phyloP scores from a whole-genome alignment of 2,113 vertebrate genomes.

The Perca flavescens region DNA sequence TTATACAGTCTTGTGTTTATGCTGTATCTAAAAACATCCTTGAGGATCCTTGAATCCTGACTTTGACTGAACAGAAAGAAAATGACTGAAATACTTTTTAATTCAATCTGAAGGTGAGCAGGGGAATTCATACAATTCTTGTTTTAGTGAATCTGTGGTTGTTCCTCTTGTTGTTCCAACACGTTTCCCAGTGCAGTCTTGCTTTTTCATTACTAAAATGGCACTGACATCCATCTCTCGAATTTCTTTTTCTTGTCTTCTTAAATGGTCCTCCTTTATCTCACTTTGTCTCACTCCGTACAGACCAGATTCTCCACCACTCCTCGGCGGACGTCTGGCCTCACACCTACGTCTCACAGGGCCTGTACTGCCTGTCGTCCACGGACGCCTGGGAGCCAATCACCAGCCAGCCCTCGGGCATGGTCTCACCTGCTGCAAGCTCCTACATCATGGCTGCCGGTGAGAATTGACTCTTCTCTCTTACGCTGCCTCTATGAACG shows the following conservation, averaged over 20 bases:
- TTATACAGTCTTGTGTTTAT: neutral
- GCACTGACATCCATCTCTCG: neutral
- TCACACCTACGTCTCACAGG: slow-evolving; percentile 97
- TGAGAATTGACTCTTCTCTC: neutral
- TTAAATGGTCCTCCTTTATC: neutral
- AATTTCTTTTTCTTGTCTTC: neutral
- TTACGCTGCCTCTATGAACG: neutral
- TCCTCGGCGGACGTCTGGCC: slow-evolving; percentile 93
- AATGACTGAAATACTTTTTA: neutral
- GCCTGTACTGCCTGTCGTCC: slow-evolving; percentile 96
- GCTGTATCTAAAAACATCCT: neutral
- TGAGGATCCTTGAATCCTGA: neutral
- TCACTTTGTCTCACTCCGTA: neutral
- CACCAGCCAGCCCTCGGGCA: slow-evolving; percentile 93
- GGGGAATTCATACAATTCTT: neutral
- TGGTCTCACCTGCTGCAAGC: slow-evolving; percentile 92
- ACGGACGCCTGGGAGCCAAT: slow-evolving; percentile 96
- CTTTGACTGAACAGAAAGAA: neutral
- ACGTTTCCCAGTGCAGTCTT: neutral
- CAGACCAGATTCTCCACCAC: slow-evolving; percentile 90
- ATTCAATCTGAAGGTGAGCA: no score
- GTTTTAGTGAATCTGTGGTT: neutral
- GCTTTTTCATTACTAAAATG: neutral
- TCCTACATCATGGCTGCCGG: slow-evolving; percentile 87
- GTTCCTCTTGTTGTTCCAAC: neutral